phyloP scores from a whole-genome alignment of 2,113 vertebrate genomes.

The Odocoileus hemionus region DNA sequence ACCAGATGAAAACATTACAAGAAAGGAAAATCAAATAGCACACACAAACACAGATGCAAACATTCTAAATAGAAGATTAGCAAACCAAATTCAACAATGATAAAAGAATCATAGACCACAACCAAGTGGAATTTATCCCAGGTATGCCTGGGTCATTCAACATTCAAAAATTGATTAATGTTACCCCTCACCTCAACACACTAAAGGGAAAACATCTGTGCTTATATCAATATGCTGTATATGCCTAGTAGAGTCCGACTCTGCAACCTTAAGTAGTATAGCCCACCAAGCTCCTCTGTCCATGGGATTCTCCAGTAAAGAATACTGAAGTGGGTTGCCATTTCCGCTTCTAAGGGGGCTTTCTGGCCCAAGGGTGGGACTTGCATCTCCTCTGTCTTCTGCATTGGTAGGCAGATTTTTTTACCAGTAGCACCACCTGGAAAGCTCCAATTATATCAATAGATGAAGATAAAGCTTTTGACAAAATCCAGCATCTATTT shows the following conservation, averaged over 20 bases:
- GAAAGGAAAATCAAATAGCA: neutral
- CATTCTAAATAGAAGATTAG: neutral
- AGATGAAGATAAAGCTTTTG: neutral
- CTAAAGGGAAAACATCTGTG: neutral
- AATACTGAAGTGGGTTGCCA: neutral
- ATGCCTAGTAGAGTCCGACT: neutral
- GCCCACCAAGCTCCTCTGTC: neutral
- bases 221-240: neutral
- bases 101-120: neutral
- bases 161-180: neutral
- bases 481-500: neutral
- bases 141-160: neutral
- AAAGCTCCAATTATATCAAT: neutral
- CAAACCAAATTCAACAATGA: neutral
- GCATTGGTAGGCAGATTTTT: neutral
- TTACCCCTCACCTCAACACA: neutral
- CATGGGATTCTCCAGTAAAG: neutral
- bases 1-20: neutral
- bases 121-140: neutral
- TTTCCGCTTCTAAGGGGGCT: neutral
- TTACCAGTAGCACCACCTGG: neutral
- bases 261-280: neutral
- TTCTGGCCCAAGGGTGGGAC: neutral
- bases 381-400: neutral
- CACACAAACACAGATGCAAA: neutral